Percentiles rank a stretch among this genome's conserved stretches.
Conservation (phyloP, 2,888 invertebrate species). For the Petrolisthes cinctipes region DNA sequence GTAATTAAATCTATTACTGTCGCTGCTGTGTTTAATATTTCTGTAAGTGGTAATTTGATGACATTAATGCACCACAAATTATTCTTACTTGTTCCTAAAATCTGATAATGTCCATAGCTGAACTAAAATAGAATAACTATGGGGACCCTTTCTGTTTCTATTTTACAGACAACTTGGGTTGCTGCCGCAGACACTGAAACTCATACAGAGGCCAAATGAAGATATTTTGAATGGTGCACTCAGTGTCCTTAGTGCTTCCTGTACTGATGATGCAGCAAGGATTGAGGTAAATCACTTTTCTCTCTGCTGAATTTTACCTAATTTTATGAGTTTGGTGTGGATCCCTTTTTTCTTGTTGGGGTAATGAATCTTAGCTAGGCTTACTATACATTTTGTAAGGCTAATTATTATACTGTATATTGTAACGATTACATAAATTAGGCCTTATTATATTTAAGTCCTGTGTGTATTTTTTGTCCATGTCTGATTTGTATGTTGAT, state of each 20-base stretch:
- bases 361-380: no score
- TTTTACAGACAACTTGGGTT: slow-evolving; percentile 34
- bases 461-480: background rate
- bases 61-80: background rate
- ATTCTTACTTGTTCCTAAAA: background rate
- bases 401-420: no score
- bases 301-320: no score
- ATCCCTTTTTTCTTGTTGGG: no score
- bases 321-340: no score
- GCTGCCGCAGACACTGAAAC: slow-evolving; percentile 34
- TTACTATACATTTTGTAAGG: no score
- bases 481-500: background rate
- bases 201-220: slow-evolving; percentile 47
- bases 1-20: background rate
- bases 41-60: background rate
- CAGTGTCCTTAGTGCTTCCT: slow-evolving; percentile 40
- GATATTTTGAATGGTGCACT: slow-evolving; percentile 47
- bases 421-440: background rate
- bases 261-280: slow-evolving; percentile 20
- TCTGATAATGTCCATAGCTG: background rate
- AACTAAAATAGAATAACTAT: background rate
- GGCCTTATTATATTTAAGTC: no score
- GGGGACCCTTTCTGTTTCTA: background rate
- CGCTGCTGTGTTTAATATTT: background rate
- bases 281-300: slow-evolving; percentile 24